A percentile compares a stretch with the other conserved stretches of the same genome.
Conservation (phyloP, 2,113 vertebrate species). For the Pollachius pollachius region DNA sequence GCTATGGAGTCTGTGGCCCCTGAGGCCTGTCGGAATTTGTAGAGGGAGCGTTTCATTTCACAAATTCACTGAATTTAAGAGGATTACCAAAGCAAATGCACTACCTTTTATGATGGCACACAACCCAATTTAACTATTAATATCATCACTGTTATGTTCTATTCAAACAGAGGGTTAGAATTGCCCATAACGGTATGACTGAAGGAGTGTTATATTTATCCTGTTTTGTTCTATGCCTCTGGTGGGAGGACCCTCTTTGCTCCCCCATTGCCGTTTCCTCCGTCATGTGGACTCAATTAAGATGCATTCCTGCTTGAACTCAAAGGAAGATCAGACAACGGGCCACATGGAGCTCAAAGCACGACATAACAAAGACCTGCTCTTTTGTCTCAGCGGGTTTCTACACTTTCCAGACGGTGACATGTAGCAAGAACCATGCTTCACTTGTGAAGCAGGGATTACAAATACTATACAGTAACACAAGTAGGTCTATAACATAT, state of each 20-base stretch:
- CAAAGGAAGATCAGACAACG: constrained; percentile 14
- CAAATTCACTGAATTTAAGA: no score
- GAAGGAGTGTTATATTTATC: not conserved
- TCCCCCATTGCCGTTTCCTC: not conserved
- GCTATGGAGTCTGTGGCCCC: no score
- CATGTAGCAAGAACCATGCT: constrained; percentile 18
- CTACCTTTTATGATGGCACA: no score
- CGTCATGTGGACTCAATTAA: constrained; percentile 24
- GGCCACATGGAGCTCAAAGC: constrained; percentile 40
- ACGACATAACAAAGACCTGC: constrained; percentile 33
- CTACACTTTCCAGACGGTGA: constrained; percentile 14
- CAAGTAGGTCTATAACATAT: no score
- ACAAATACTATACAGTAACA: not conserved
- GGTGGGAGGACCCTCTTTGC: constrained; percentile 1
- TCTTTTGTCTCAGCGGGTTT: constrained; percentile 26
- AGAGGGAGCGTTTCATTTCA: no score
- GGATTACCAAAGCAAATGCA: no score
- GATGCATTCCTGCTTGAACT: constrained; percentile 5
- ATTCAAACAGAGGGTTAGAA: no score
- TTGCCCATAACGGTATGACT: no score
- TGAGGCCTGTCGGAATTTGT: no score
- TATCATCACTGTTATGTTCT: no score
- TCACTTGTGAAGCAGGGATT: constrained; percentile 8
- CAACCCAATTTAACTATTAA: no score
- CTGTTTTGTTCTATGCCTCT: constrained; percentile 18